Conservation (phyloP, 23 tunicate species). For the Oikopleura vanhoeffeni region DNA sequence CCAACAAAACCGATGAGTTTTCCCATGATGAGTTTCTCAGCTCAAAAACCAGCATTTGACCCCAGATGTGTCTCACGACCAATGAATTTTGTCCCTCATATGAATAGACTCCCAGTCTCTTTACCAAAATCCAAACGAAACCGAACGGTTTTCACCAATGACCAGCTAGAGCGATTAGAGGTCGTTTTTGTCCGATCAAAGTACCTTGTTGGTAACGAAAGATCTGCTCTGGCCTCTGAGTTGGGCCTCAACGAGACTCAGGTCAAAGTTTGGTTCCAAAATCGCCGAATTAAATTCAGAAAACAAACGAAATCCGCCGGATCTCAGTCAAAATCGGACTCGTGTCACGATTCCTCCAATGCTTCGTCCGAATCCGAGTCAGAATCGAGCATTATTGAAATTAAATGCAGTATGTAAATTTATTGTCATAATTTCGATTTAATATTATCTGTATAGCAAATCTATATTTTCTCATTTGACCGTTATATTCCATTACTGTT, state of each 20-base stretch:
- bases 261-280: slow-evolving; percentile 13
- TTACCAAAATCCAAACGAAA: slow-evolving; percentile 2
- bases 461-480: too few species aligned
- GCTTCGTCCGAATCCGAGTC: slow-evolving; percentile 2
- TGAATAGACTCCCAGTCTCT: background rate
- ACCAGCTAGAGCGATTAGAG: background rate
- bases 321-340: background rate
- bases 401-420: background rate
- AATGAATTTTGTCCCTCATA: background rate
- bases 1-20: background rate
- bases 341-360: background rate
- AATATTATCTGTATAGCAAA: too few species aligned
- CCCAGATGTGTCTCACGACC: background rate
- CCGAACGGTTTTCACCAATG: background rate
- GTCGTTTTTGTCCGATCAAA: background rate
- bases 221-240: background rate
- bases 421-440: too few species aligned
- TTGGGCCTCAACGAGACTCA: background rate
- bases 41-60: background rate
- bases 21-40: background rate
- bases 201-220: background rate
- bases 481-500: too few species aligned
- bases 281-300: slow-evolving; percentile 5
- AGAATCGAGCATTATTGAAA: background rate
- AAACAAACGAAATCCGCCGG: background rate